Evolutionary conservation across 2,113 vertebrate genomes (phyloP).

Genomic region (Silurus glanis): DNA sequence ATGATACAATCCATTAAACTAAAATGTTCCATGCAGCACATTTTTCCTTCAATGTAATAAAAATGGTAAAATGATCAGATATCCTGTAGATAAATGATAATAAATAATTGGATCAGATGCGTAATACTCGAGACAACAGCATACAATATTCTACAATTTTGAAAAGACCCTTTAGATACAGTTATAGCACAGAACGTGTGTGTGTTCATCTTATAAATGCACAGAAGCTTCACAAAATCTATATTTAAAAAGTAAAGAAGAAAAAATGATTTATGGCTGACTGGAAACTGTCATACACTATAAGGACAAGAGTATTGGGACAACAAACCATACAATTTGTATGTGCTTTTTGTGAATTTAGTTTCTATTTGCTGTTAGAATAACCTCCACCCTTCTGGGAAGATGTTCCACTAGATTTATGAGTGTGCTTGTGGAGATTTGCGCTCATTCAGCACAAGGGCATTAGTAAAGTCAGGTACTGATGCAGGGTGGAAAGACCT

Average conservation of each 20-base stretch:
- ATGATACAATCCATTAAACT: not conserved
- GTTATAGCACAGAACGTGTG: not conserved
- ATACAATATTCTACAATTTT: not conserved
- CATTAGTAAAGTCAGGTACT: too few species aligned
- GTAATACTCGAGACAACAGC: not conserved
- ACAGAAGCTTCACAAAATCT: not conserved
- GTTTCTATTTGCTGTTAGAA: too few species aligned
- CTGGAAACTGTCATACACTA: not conserved
- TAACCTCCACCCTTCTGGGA: too few species aligned
- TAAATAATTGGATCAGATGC: not conserved
- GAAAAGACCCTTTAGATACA: not conserved
- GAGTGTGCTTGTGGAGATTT: too few species aligned
- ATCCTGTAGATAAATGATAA: not conserved
- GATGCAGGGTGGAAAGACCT: too few species aligned
- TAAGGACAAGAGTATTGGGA: too few species aligned
- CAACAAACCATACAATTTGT: too few species aligned
- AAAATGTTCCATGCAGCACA: too few species aligned
- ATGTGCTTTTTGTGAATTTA: too few species aligned
- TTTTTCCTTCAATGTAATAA: too few species aligned
- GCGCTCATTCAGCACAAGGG: too few species aligned
- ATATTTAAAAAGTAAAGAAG: not conserved
- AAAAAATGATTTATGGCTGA: not conserved
- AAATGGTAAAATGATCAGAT: not conserved
- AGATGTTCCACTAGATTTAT: too few species aligned
- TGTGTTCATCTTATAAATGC: not conserved